Evolutionary conservation across 2,888 invertebrate genomes (phyloP), one percentile per base, ranked within the genome.

Genomic region (Drosophila algonquin): DNA sequence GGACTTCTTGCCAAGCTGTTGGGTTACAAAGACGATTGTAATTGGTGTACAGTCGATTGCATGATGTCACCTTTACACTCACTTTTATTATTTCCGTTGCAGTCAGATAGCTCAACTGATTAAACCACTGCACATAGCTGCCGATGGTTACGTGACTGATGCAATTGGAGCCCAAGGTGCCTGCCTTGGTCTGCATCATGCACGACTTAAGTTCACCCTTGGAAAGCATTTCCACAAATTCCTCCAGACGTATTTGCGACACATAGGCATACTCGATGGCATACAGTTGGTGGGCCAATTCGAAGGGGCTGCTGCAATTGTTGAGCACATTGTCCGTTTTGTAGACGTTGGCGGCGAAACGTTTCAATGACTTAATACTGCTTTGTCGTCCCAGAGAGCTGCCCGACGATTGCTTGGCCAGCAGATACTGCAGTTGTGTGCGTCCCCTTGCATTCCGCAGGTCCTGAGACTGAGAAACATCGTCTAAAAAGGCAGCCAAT

Each of bases 111-210:
- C 97, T 98, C 75, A 99, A 94, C 89, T 97, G 94, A 93, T 99
- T 98, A 92, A 98, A 98, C 98, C 98, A 99, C 90, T 98, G 97
- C 6, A 98, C 97, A 90, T 99, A 99, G 12, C 97, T 96, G 91
- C 97, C 97, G 81, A 99, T 94, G 93, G 98, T 98, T 63, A 75
- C 59, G 18, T 35, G 45, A n/a, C 5, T 51, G 1, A 50, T 50
- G 27, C 60, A 21, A 14, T 45, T 70, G 12, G 91, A 96, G 95
- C 93, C 98, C 97, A 94, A 95, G 94, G 91, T 96, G 95, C 68
- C 59, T 18, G 93, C 77, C 75, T 90, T 93, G 21, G 93, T 92
- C 47, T 65, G 27, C 86, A 80, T 58, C 90, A 95, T 1, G 95
- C 93, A 85, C 92, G 58, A 93, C 24, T 93, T 95, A 92, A 91